Conservation (phyloP, 2,888 invertebrate species). For the Adelphocoris suturalis region DNA sequence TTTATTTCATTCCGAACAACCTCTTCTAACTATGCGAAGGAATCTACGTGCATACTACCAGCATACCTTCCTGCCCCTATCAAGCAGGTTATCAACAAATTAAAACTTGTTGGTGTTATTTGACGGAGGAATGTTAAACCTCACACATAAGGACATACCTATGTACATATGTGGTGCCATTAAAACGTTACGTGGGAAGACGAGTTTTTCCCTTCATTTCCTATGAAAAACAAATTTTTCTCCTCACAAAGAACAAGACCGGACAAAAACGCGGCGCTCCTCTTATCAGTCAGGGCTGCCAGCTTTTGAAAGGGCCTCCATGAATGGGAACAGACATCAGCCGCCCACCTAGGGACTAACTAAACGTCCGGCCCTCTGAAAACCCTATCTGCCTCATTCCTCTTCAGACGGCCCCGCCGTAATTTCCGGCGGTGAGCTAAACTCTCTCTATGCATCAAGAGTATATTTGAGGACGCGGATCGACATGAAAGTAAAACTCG, state of each 20-base stretch:
- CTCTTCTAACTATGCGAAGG: no score
- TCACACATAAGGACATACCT: no score
- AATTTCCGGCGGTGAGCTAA: not conserved
- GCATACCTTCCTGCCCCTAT: no score
- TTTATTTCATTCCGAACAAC: no score
- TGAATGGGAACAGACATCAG: conserved; percentile 10
- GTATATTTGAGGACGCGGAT: no score
- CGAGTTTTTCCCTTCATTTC: not conserved
- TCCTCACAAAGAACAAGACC: not conserved
- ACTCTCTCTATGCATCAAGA: not conserved
- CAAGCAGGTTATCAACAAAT: no score
- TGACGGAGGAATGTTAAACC: no score
- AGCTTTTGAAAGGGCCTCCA: not conserved
- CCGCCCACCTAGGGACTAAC: not conserved
- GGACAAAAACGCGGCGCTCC: not conserved
- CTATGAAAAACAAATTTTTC: conserved; percentile 9
- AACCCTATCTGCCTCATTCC: not conserved
- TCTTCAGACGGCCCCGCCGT: conserved; percentile 16
- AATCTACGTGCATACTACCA: no score
- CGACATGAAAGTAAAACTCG: no score
- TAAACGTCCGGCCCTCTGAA: conserved; percentile 2
- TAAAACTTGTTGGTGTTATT: no score
- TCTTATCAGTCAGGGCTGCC: conserved; percentile 1
- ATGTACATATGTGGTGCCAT: no score
- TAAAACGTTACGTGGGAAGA: no score